Evolutionary conservation across 2,888 invertebrate species (phyloP).

Genomic region (Iselma pallidipennis): DNA sequence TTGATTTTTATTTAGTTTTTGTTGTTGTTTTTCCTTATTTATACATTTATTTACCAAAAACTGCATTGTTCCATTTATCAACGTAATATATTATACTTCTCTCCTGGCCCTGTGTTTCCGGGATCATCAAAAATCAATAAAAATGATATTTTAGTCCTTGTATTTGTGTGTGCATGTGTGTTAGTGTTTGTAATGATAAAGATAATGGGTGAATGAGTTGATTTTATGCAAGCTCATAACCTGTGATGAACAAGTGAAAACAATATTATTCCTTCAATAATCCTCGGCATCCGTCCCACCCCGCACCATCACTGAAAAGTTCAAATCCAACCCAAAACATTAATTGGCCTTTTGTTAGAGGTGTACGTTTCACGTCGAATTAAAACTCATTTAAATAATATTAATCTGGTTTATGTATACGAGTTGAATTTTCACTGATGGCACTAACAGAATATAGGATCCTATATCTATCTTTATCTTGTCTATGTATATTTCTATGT

Average conservation of each 20-base stretch:
- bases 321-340: slow-evolving; percentile 37
- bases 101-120: no score
- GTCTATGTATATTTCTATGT: not conserved
- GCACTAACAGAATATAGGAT: no score
- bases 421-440: slow-evolving; percentile 6
- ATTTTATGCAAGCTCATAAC: slow-evolving; percentile 43
- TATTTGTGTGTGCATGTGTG: no score
- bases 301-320: no score
- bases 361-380: slow-evolving; percentile 47
- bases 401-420: slow-evolving; percentile 42
- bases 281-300: no score
- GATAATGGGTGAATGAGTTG: slow-evolving; percentile 43
- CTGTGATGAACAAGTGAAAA: slow-evolving; percentile 33
- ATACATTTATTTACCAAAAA: no score
- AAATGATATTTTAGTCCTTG: not conserved
- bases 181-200: slow-evolving; percentile 38
- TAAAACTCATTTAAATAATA: slow-evolving; percentile 55
- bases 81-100: no score
- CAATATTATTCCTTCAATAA: slow-evolving; percentile 41
- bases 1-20: no score
- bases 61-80: no score
- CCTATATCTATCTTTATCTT: not conserved
- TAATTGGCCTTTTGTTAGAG: slow-evolving; percentile 51
- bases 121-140: not conserved
- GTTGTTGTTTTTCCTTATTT: no score